phyloP scores from a whole-genome alignment of 2,797 vertebrate species.

The Rhinatrema bivittatum region DNA sequence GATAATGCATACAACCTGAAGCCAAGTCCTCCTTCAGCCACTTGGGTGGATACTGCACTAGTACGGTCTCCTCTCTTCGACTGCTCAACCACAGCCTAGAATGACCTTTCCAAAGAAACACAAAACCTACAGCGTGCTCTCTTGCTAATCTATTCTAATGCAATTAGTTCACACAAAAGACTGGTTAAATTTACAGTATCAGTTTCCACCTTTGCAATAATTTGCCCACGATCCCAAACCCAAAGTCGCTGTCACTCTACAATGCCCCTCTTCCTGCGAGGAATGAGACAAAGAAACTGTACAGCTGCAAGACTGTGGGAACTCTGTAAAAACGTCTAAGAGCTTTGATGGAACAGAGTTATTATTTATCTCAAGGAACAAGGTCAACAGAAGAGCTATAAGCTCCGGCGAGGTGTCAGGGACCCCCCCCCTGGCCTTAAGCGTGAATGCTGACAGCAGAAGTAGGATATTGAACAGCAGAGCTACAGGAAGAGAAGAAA shows the following conservation, averaged over 20 bases:
- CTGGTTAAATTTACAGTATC: conserved; percentile 82
- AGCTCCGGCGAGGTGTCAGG: no score
- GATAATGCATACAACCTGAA: conserved; percentile 56
- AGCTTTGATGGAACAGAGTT: no score
- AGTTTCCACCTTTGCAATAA: conserved; percentile 55
- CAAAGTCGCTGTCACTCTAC: conserved; percentile 32
- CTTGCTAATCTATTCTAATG: conserved; percentile 85
- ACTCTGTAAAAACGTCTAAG: no score
- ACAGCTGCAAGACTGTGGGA: no score
- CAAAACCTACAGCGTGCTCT: conserved; percentile 76
- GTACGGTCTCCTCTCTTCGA: conserved; percentile 69
- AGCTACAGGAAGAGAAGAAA: no score
- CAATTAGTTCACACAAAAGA: conserved; percentile 89
- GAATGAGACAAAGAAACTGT: conserved; percentile 29
- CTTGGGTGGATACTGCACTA: conserved; percentile 47
- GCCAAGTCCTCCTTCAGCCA: conserved; percentile 49
- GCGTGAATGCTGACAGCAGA: no score
- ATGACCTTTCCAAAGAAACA: conserved; percentile 79
- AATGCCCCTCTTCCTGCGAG: conserved; percentile 32
- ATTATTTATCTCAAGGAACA: no score
- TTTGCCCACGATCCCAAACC: conserved; percentile 45
- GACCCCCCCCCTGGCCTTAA: no score
- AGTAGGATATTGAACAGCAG: no score
- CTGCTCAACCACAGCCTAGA: conserved; percentile 65
- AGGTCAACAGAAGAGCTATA: no score